Evolutionary conservation across 2,113 vertebrate genomes (phyloP).

Genomic region (Trichomycterus rosablanca): DNA sequence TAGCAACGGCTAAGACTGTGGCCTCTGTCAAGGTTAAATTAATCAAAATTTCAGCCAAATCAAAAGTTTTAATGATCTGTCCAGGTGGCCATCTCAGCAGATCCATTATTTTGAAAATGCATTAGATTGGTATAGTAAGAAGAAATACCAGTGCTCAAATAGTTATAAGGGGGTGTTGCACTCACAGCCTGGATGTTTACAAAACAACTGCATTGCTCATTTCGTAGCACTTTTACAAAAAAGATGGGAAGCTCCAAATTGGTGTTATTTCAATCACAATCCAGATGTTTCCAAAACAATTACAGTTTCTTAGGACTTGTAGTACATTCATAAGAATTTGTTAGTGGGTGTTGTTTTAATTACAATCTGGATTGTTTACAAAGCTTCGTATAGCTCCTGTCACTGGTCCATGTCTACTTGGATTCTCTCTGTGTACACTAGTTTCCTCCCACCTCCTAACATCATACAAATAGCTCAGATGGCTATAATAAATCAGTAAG

Average conservation of each 20-base stretch:
- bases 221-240: conserved; percentile 20
- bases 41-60: conserved; percentile 27
- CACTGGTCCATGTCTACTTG: too few species aligned
- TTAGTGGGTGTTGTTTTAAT: conserved; percentile 1
- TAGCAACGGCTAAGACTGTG: conserved; percentile 64
- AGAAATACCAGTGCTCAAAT: background rate
- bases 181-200: conserved; percentile 26
- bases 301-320: background rate
- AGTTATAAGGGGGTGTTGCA: conserved; percentile 19
- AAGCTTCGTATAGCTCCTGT: too few species aligned
- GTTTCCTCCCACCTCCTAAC: too few species aligned
- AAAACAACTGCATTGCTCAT: conserved; percentile 12
- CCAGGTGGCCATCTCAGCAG: background rate
- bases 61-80: background rate
- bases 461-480: too few species aligned
- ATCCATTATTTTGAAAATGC: background rate
- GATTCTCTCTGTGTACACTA: too few species aligned
- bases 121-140: background rate
- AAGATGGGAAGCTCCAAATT: conserved; percentile 15
- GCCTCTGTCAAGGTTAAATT: conserved; percentile 69
- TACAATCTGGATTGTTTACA: conserved; percentile 15
- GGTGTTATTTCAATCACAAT: conserved; percentile 31
- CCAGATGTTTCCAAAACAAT: conserved; percentile 26
- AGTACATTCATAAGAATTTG: conserved; percentile 14
- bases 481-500: too few species aligned